Conservation (phyloP, 1,140 invertebrate genomes). For the Bursaphelenchus mucronatus region DNA sequence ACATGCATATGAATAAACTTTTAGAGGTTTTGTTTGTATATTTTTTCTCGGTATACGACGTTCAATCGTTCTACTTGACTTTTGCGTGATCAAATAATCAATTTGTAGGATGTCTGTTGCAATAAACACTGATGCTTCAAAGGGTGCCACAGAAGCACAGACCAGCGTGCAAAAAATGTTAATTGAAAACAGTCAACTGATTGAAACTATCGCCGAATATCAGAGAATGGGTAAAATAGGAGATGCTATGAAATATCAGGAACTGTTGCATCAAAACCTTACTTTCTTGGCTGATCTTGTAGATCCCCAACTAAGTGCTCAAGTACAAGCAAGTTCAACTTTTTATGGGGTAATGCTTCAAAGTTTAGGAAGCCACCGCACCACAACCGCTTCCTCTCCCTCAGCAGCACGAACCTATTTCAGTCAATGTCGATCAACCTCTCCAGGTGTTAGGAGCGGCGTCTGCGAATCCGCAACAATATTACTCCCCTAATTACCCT, state of each 20-base stretch:
- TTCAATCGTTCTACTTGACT: neutral
- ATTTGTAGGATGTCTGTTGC: slow-evolving; percentile 30
- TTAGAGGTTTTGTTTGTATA: neutral
- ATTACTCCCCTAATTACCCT: neutral
- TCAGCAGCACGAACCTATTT: slow-evolving; percentile 21
- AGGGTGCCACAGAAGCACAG: slow-evolving; percentile 19
- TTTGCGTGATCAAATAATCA: slow-evolving; percentile 11
- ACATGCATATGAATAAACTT: slow-evolving; percentile 14
- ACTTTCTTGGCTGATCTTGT: slow-evolving; percentile 47
- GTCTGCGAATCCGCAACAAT: slow-evolving; percentile 3
- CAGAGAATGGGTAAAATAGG: slow-evolving; percentile 40
- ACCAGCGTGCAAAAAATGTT: slow-evolving; percentile 46
- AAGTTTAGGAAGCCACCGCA: neutral
- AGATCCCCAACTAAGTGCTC: slow-evolving; percentile 33
- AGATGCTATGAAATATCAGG: slow-evolving; percentile 47
- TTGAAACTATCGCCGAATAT: slow-evolving; percentile 52
- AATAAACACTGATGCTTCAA: slow-evolving; percentile 16
- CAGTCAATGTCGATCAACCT: slow-evolving; percentile 4
- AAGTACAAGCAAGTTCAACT: slow-evolving; percentile 24
- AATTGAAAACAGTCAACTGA: slow-evolving; percentile 56
- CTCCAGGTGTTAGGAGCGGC: neutral
- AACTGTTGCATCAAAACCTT: slow-evolving; percentile 53
- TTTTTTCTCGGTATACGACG: slow-evolving; percentile 3
- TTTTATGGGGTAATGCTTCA: neutral
- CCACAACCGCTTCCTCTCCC: slow-evolving; percentile 5